phyloP scores from a whole-genome alignment of 2,797 vertebrate species.

The Octomys mimax region DNA sequence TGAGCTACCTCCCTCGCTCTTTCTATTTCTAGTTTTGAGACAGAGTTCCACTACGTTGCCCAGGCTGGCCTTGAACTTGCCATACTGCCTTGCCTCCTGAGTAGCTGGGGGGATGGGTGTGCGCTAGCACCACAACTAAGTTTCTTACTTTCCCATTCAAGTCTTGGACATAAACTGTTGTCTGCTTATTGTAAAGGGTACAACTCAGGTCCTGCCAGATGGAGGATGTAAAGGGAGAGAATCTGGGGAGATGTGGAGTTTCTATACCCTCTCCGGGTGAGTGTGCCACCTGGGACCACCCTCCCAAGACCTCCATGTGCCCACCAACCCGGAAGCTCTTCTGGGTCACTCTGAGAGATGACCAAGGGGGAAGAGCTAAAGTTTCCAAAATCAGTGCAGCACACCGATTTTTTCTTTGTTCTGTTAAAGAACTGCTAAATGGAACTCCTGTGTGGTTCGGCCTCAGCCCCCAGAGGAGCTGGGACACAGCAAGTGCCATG shows the following conservation, averaged over 20 bases:
- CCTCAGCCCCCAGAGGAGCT: not conserved
- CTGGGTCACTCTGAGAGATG: not conserved
- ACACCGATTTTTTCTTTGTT: not conserved
- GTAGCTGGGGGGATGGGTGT: not conserved
- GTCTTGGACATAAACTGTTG: not conserved
- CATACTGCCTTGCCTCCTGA: not conserved
- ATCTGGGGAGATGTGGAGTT: fast-evolving
- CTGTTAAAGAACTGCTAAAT: not conserved
- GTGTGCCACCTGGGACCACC: not conserved
- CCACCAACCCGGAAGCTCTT: not conserved
- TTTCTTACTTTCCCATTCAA: not conserved
- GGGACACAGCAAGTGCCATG: not conserved
- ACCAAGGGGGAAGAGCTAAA: not conserved
- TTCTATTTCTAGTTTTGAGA: not conserved
- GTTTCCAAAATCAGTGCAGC: not conserved
- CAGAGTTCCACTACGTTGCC: not conserved
- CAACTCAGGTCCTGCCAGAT: not conserved
- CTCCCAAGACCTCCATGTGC: not conserved
- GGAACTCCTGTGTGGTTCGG: not conserved
- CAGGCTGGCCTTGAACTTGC: not conserved
- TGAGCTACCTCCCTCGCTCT: not conserved
- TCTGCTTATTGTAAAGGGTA: not conserved
- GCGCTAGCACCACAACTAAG: not conserved
- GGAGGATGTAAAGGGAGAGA: not conserved
- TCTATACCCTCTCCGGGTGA: too few relatives aligned